These are phyloP conservation scores for Drosophila differens DNA, from an alignment of 2,888 invertebrate species.

Conservation along the genomic window DNA sequence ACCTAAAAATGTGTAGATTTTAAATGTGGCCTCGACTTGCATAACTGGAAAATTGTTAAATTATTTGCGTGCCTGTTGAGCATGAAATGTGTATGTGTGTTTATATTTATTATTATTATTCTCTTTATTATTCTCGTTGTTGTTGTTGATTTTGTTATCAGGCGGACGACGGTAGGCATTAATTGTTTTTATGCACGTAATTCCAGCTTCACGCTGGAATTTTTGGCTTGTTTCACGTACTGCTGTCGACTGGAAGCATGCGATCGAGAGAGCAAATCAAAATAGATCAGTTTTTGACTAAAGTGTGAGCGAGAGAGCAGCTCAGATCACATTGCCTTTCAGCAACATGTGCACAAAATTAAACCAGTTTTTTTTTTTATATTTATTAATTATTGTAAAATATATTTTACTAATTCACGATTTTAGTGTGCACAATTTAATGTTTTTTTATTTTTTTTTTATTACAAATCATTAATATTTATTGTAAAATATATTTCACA, in stretches of 20 bases:
- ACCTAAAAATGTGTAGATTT: not conserved
- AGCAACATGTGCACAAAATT: conserved; percentile 12
- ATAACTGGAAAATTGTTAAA: conserved; percentile 30
- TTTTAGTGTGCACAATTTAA: not conserved
- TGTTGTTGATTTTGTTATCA: conserved; percentile 45
- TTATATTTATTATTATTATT: conserved; percentile 7
- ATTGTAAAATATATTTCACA: not conserved
- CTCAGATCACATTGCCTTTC: conserved; percentile 2
- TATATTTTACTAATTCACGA: not conserved
- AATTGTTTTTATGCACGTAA: conserved; percentile 47
- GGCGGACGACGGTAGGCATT: conserved; percentile 25
- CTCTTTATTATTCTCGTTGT: not conserved
- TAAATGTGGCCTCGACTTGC: conserved; percentile 12
- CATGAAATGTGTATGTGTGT: conserved; percentile 35
- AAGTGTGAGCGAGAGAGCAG: not conserved
- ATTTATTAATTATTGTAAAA: not conserved
- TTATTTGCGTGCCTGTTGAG: conserved; percentile 48
- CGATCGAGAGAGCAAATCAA: conserved; percentile 2
- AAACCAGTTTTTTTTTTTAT: not conserved
- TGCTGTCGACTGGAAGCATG: not conserved
- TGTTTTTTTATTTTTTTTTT: not conserved
- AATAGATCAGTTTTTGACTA: not conserved
- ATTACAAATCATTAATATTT: not conserved
- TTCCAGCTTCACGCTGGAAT: conserved; percentile 27
- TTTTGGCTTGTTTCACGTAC: conserved; percentile 44